Percentiles rank a stretch among this genome's conserved stretches.
phyloP scores from a whole-genome alignment of 1,140 invertebrate species.

The Trichonephila inaurata region DNA sequence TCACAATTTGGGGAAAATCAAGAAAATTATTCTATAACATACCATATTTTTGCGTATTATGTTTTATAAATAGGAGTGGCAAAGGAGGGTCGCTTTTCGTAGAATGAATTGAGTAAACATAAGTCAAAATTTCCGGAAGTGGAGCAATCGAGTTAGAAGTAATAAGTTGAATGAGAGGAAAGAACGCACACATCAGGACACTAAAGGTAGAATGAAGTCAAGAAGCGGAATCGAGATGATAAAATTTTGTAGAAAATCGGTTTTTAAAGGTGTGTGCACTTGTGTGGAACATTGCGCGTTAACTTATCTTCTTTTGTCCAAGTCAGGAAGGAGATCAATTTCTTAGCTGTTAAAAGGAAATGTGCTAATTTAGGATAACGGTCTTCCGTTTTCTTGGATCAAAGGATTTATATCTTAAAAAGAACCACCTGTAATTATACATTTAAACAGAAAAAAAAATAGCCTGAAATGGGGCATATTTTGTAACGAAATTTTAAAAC shows the following conservation, averaged over 20 bases:
- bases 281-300: background rate
- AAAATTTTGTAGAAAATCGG: background rate
- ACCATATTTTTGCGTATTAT: background rate
- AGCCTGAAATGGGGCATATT: too few relatives aligned
- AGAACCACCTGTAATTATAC: background rate
- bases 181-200: background rate
- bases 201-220: constrained; percentile 10
- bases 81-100: background rate
- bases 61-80: background rate
- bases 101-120: background rate
- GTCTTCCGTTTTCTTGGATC: constrained; percentile 35
- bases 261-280: too few relatives aligned
- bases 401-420: constrained; percentile 8
- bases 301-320: constrained; percentile 1
- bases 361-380: constrained; percentile 30
- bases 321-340: constrained; percentile 36
- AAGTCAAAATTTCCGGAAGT: background rate
- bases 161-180: constrained; percentile 6
- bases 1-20: too few relatives aligned
- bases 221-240: background rate
- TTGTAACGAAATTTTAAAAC: too few relatives aligned
- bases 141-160: background rate
- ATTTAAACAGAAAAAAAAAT: background rate
- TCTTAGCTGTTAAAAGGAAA: constrained; percentile 10
- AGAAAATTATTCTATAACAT: background rate